phyloP scores from a whole-genome alignment of 2,113 vertebrate species.

The Strix uralensis region DNA sequence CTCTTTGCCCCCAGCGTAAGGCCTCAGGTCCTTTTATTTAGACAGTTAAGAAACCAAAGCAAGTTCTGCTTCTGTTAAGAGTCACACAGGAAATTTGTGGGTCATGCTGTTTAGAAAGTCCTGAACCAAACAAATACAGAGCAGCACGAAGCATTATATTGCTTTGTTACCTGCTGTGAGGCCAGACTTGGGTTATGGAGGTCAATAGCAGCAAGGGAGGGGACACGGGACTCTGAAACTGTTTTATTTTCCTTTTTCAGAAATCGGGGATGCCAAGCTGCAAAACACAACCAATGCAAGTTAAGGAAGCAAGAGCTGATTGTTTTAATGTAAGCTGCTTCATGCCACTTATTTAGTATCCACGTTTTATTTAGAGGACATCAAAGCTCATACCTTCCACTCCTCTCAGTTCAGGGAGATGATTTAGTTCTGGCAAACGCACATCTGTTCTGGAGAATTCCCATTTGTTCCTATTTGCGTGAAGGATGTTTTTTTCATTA shows the following conservation, averaged over 20 bases:
- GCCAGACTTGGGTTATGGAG: conserved; percentile 51
- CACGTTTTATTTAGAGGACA: neutral
- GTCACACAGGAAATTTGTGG: neutral
- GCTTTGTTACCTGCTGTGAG: conserved; percentile 69
- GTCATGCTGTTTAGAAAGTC: neutral
- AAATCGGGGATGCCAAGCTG: conserved; percentile 67
- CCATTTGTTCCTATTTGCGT: conserved; percentile 69
- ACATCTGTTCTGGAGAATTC: conserved; percentile 68
- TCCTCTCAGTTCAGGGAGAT: conserved; percentile 74
- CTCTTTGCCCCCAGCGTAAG: neutral
- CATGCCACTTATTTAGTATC: neutral
- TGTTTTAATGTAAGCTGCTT: neutral
- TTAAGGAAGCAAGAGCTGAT: neutral
- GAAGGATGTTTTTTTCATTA: conserved; percentile 69
- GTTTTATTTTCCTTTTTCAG: conserved; percentile 73
- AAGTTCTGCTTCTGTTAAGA: neutral
- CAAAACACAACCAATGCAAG: neutral
- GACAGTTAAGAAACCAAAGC: neutral
- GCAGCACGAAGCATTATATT: neutral
- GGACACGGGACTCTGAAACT: conserved; percentile 70
- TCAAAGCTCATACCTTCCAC: conserved; percentile 58
- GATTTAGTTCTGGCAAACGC: conserved; percentile 73
- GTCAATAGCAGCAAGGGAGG: conserved; percentile 73
- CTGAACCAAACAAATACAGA: neutral
- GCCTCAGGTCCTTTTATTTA: neutral